Base-by-base conservation (phyloP, 2,113 vertebrate genomes). In the Perca fluviatilis region DNA sequence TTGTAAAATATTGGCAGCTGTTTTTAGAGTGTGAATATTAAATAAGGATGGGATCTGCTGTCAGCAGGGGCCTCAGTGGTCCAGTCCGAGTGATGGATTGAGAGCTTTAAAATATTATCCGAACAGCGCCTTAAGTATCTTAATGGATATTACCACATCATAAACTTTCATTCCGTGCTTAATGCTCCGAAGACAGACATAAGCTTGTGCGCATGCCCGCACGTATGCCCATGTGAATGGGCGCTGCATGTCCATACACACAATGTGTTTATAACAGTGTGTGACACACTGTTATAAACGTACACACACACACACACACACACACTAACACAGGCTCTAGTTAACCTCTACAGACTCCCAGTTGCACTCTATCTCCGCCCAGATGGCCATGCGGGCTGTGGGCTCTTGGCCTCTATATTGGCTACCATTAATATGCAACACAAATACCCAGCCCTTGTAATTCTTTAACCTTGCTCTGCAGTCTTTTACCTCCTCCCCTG, bases 91-190 rank as follows among this genome's bases (percentile, higher is more conserved):
- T 72, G 77, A 92, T 83, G 54, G 83, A 90, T 66, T 0, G 76
- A 60, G 54, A 58, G 74, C 72, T 88, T 88, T 89, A 74, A 88
- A 91, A 89, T 67, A 77, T 82, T 85, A 89, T 84, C 75, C 53
- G 67, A 88, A 68, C 65, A 43, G 74, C 21, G 10, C 76, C 80
- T 49, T 83, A 85, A 86, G 79, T 84, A 63, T 86, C 83, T 82
- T 85, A 89, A 91, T 86, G 79, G 78, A 84, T 89, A 88, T 82
- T 73, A 86, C 66, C 65, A 64, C 21, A n/a, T 82, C 77, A 67
- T 88, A 90, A 89, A 90, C 77, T 81, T 87, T 88, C 79, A 89
- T 83, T 72, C 70, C 73, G 81, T 56, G 77, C 30, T 90, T 82
- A 88, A 87, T 79, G 84, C 81, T 58, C 69, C 61, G 57, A 51